These are phyloP conservation scores for Carcharodon carcharias DNA, from an alignment of 2,797 vertebrate genomes.

Conservation along the genomic window DNA sequence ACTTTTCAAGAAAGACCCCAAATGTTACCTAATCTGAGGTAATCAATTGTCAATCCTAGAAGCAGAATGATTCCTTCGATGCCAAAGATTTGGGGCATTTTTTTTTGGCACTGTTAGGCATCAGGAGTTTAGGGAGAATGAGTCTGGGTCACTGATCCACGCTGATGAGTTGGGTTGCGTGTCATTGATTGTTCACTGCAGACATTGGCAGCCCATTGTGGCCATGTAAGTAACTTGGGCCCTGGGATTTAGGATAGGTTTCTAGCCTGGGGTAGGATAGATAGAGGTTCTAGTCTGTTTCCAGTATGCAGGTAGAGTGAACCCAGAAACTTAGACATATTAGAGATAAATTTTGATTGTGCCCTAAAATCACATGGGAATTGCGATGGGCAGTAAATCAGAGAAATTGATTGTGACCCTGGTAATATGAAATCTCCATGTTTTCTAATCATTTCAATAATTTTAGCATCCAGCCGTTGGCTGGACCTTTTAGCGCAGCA, in stretches of 20 bases:
- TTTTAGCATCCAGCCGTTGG: no score
- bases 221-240: neutral
- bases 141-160: neutral
- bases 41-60: no score
- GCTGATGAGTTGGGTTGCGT: neutral
- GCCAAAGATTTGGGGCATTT: neutral
- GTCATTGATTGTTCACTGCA: neutral
- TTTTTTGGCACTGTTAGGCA: neutral
- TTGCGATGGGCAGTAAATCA: no score
- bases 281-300: neutral
- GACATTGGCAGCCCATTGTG: neutral
- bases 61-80: neutral
- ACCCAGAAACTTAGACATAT: neutral
- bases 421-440: no score
- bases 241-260: neutral
- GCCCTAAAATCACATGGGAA: no score
- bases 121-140: neutral
- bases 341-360: no score
- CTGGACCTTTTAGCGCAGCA: no score
- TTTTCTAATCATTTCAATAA: no score
- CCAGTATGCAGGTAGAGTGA: neutral
- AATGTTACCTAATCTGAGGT: neutral
- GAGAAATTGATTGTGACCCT: no score
- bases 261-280: no score
- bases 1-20: neutral